Percentiles rank a stretch among this genome's conserved stretches.
Conservation (phyloP, 2,888 invertebrate species). For the Rotaria socialis region DNA sequence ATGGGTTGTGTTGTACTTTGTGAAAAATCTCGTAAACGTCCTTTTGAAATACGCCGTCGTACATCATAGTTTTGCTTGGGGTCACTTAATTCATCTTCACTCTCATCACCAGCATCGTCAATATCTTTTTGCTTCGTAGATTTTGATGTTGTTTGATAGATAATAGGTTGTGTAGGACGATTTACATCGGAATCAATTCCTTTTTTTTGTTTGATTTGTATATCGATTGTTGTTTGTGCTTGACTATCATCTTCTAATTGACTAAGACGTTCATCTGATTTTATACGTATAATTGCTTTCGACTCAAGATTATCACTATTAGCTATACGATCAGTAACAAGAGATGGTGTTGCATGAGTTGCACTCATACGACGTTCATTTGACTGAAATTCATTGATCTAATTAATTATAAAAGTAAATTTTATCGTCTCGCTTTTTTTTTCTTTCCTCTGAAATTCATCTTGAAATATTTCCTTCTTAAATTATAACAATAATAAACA, state of each 20-base stretch:
- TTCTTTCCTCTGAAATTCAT: no score
- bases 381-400: neutral
- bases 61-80: neutral
- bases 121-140: neutral
- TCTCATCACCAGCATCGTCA: neutral
- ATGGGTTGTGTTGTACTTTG: neutral
- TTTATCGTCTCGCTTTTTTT: neutral
- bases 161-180: neutral
- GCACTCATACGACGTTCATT: neutral
- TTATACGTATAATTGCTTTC: neutral
- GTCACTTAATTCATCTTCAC: slow-evolving; percentile 29
- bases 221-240: neutral
- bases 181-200: neutral
- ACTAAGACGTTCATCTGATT: neutral
- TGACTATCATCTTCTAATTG: neutral
- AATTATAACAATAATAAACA: no score
- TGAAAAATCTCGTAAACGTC: slow-evolving; percentile 3
- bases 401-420: neutral
- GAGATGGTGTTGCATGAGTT: neutral
- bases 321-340: slow-evolving; percentile 8
- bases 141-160: neutral
- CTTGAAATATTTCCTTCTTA: neutral
- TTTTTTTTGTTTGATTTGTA: neutral
- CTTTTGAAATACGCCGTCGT: neutral
- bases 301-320: neutral